Evolutionary conservation across 2,888 invertebrate genomes (phyloP).

Genomic region (Drosophila pseudotalamancana): DNA sequence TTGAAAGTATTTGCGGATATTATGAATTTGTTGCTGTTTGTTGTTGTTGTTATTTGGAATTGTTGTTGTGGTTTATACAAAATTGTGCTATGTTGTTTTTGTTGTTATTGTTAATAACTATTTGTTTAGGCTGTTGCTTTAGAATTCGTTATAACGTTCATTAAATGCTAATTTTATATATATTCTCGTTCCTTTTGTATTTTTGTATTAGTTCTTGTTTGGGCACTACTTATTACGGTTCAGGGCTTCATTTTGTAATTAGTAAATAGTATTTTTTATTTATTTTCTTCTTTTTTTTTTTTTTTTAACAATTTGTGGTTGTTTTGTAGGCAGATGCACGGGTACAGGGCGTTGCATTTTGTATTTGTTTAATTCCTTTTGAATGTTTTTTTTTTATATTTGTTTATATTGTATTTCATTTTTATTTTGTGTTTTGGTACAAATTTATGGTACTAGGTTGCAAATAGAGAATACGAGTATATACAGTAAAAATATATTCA

Average conservation of each 20-base stretch:
- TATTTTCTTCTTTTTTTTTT: conserved; percentile 28
- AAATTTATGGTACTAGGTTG: conserved; percentile 78
- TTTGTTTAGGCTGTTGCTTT: conserved; percentile 64
- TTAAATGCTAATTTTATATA: conserved; percentile 70
- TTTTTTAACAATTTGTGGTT: conserved; percentile 58
- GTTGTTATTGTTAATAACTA: conserved; percentile 55
- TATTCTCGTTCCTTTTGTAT: conserved; percentile 18
- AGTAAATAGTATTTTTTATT: conserved; percentile 67
- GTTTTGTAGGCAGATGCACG: conserved; percentile 73
- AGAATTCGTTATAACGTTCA: conserved; percentile 65
- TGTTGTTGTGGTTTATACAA: conserved; percentile 58
- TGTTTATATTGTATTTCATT: conserved; percentile 5
- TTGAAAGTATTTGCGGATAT: conserved; percentile 30
- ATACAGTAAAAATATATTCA: conserved; percentile 26
- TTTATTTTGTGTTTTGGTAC: conserved; percentile 63
- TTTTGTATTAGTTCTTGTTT: conserved; percentile 54
- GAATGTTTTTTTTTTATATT: conserved; percentile 27
- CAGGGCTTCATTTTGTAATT: conserved; percentile 65
- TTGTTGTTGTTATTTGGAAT: conserved; percentile 21
- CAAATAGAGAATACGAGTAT: conserved; percentile 38
- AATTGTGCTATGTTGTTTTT: conserved; percentile 60
- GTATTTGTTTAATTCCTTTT: no score
- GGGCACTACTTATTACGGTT: conserved; percentile 77
- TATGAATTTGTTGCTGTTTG: conserved; percentile 26
- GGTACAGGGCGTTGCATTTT: conserved; percentile 77